Evolutionary conservation across 2,888 invertebrate genomes (phyloP), one percentile per base, ranked within the genome.

Genomic region (Hirtodrosophila histrioides): DNA sequence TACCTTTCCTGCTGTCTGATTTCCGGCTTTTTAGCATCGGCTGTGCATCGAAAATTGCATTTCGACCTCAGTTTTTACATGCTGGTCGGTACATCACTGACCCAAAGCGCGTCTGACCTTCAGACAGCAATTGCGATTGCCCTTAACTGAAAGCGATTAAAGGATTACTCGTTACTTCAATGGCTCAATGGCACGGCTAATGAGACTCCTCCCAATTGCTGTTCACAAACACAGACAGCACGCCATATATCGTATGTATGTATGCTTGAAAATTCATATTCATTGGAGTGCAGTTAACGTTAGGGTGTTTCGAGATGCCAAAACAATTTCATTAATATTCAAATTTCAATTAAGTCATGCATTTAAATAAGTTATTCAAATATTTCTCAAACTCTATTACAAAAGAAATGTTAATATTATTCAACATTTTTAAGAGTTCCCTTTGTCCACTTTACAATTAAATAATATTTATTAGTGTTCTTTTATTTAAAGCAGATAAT

Each of bases 41-140:
- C 49, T 40, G 46, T 61, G 63, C 63, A 49, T 50, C 35, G 62
- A 48, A 62, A 73, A 70, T 61, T 65, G 74, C 83, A 80, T 78
- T 80, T 69, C 49, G 10, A 44, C 53, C 4, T 50, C 64, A 50
- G 44, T 48, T 36, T 50, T 72, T 77, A 81, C 81, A 81, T 83
- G 55, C 61, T 75, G 75, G 11, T n/a, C 35, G 24, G 24, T 8
- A 29, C 69, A 49, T 69, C 40, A n/a, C 50, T 36, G 39, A 17
- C 17, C 17, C 17, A 17, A 17, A 17, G 23, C 27, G 29, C 50
- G 17, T 36, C 31, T 24, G 61, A 56, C 70, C 74, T 70, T 70
- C 60, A 54, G 39, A 55, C 56, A 58, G 65, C 45, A 63, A 70
- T 31, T 40, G 56, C 49, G 50, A 51, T 54, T 45, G 55, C 55